Base-by-base conservation (phyloP, 2,888 invertebrate species). In the Phyto melanocephala region DNA sequence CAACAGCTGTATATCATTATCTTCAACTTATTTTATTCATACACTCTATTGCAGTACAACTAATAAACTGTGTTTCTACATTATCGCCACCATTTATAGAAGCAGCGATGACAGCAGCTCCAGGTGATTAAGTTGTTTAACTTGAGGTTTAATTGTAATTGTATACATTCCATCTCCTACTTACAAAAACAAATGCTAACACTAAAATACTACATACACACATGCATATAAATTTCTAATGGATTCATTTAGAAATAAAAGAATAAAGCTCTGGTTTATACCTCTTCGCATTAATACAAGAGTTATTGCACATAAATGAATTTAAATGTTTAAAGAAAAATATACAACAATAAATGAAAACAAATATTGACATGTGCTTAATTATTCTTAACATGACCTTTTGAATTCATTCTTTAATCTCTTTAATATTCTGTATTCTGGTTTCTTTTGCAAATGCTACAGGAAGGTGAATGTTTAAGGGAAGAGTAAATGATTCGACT, bases 41-140 rank as follows among this genome's bases (percentile, higher is more conserved):
- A 11, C 28, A 28, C 3, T 5, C 3, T 28, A 6, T 28, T 6
- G 3, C 28, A 6, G 28, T 2, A 17, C 56, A 56, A 20, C 7
- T 13, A 56, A 22, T 22, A 24, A 24, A 54, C 8, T n/a, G 5
- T 42, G 37, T 42, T 17, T 0, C 7, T 3, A 6, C 17, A 28
- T 62, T 40, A 15, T 3, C 24, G 28, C 28, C 28, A 28, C 28
- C 28, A 28, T 28, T 5, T 28, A 28, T 28, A 28, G 28, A 6
- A 28, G 28, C n/a, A n/a, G n/a, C n/a, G n/a, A n/a, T n/a, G n/a
- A 17, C 33, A 33, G 15, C 17, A 42, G 42, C 40, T 52, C 52
- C 68, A 68, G 60, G 60, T 60, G 78, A 82, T 78, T 82, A 82
- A 78, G 78, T 82, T 82, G 74, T 82, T 78, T 50, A 20, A 68